Evolutionary conservation across 2,888 invertebrate species (phyloP).

Genomic region (Mythimna lalbum): DNA sequence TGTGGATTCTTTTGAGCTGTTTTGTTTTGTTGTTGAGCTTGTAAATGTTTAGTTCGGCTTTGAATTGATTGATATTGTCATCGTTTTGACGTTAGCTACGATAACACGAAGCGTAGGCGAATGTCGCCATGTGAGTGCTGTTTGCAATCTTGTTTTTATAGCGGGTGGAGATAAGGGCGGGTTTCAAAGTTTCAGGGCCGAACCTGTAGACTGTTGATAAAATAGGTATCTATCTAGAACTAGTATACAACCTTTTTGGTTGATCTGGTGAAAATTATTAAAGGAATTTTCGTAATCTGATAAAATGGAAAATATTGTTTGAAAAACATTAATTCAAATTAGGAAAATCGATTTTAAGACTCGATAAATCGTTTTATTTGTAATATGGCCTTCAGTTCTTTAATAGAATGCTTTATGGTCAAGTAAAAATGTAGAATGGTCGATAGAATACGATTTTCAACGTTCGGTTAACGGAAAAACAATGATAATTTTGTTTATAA

Average conservation of each 20-base stretch:
- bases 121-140: slow-evolving; percentile 82
- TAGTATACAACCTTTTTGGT: slow-evolving; percentile 3
- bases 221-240: slow-evolving; percentile 4
- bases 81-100: slow-evolving; percentile 75
- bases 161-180: slow-evolving; percentile 75
- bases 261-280: neutral
- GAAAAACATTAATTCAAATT: neutral
- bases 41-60: slow-evolving; percentile 37
- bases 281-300: neutral
- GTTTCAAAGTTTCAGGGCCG: slow-evolving; percentile 57
- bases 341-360: neutral
- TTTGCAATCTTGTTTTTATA: slow-evolving; percentile 80
- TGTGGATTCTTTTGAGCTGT: neutral
- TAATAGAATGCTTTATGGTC: neutral
- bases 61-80: slow-evolving; percentile 68
- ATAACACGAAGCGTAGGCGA: slow-evolving; percentile 83
- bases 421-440: neutral
- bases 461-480: neutral
- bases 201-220: slow-evolving; percentile 14
- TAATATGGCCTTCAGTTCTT: neutral
- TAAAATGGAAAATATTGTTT: slow-evolving; percentile 12
- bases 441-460: neutral
- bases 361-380: neutral
- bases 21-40: slow-evolving; percentile 8
- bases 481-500: neutral